These are phyloP conservation scores for Eubucco bourcierii DNA, from an alignment of 2,113 vertebrate genomes.

Conservation along the genomic window DNA sequence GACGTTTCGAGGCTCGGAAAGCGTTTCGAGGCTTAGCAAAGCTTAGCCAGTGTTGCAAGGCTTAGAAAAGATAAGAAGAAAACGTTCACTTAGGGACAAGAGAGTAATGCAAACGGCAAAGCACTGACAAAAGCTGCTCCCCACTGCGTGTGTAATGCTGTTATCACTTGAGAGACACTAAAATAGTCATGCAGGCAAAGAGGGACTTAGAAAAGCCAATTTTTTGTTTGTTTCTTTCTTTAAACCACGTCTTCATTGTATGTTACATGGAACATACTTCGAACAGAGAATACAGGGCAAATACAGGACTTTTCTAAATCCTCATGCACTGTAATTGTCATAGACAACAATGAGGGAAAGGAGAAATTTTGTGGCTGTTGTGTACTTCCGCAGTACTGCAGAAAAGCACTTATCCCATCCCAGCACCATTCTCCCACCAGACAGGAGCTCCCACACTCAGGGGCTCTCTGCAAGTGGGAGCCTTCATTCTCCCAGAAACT, in stretches of 20 bases:
- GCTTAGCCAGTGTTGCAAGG: neutral
- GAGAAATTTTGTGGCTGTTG: neutral
- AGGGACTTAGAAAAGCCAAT: neutral
- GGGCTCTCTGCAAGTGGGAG: neutral
- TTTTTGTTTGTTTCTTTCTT: neutral
- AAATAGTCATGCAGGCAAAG: neutral
- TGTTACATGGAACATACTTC: neutral
- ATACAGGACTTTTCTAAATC: neutral
- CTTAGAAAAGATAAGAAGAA: slow-evolving; percentile 1
- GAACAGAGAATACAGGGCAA: neutral
- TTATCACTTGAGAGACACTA: neutral
- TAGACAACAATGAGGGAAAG: neutral
- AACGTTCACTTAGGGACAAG: neutral
- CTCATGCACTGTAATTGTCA: fast-evolving
- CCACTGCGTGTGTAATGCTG: neutral
- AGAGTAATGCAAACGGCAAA: neutral
- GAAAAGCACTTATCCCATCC: neutral
- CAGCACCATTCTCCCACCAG: neutral
- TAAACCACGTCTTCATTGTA: neutral
- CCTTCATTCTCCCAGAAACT: fast-evolving
- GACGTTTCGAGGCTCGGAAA: neutral
- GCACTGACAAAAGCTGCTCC: neutral
- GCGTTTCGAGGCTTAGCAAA: neutral
- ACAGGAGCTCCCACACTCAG: neutral
- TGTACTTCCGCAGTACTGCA: neutral